phyloP scores from a whole-genome alignment of 1,140 invertebrate species.

The Drosophila bocki region DNA sequence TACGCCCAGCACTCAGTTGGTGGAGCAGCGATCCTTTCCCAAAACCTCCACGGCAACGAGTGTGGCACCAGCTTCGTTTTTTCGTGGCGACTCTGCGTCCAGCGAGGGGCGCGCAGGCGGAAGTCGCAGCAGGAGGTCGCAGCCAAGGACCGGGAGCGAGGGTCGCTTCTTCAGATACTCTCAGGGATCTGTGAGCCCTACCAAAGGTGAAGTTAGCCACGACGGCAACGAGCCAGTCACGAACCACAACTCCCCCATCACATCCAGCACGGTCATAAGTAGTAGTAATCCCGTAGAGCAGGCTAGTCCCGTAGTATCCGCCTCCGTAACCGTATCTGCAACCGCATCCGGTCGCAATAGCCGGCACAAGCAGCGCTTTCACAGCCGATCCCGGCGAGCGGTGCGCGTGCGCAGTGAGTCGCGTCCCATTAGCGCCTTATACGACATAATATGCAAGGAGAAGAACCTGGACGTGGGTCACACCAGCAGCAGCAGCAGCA shows the following conservation, averaged over 20 bases:
- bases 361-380: conserved; percentile 74
- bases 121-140: not conserved
- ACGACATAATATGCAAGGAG: conserved; percentile 85
- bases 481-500: conserved; percentile 51
- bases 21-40: conserved; percentile 73
- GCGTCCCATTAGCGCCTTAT: conserved; percentile 80
- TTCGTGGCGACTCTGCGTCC: conserved; percentile 77
- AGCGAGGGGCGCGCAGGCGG: conserved; percentile 51
- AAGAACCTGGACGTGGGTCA: conserved; percentile 72
- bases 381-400: conserved; percentile 67
- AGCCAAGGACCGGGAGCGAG: conserved; percentile 56
- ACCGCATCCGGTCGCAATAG: conserved; percentile 58
- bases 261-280: conserved; percentile 46
- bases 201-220: conserved; percentile 69
- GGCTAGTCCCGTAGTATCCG: conserved; percentile 50
- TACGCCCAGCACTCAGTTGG: conserved; percentile 74
- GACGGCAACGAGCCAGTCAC: conserved; percentile 10
- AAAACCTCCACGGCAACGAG: conserved; percentile 61
- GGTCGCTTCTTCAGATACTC: conserved; percentile 75
- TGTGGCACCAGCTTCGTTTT: conserved; percentile 63
- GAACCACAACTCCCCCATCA: conserved; percentile 27
- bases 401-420: conserved; percentile 83
- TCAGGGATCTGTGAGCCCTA: conserved; percentile 72
- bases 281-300: conserved; percentile 51
- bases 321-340: conserved; percentile 4